Evolutionary conservation across 1,140 invertebrate genomes (phyloP).

Genomic region (Lepidurus couesii): DNA sequence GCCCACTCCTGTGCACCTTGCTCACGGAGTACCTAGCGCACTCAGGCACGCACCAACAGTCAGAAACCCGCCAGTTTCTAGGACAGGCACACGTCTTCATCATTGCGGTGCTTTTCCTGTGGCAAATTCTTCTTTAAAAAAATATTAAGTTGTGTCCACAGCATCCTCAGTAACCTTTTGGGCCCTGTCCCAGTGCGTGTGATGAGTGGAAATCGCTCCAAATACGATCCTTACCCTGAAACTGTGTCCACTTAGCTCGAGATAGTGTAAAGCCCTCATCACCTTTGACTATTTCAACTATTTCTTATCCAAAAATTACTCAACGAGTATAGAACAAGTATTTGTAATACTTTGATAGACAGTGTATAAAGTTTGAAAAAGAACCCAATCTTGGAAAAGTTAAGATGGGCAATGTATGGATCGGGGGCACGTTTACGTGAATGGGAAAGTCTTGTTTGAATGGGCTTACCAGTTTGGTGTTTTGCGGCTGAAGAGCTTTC

Average conservation of each 20-base stretch:
- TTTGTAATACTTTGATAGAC: too few species aligned
- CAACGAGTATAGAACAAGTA: too few species aligned
- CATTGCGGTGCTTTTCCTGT: background rate
- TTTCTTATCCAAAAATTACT: too few species aligned
- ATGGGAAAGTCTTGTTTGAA: conserved; percentile 9
- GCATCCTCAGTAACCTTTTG: too few species aligned
- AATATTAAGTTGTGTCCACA: background rate
- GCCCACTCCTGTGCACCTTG: conserved; percentile 9
- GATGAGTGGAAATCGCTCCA: too few species aligned
- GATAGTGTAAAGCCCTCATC: too few species aligned
- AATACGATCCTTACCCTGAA: too few species aligned
- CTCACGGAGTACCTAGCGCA: conserved; percentile 13
- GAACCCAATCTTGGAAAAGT: background rate
- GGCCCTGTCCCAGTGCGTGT: too few species aligned
- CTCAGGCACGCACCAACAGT: background rate
- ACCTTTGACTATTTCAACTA: too few species aligned
- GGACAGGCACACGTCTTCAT: conserved; percentile 2
- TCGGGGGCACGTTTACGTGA: background rate
- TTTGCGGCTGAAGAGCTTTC: conserved; percentile 23
- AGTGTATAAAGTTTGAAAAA: background rate
- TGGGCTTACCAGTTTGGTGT: background rate
- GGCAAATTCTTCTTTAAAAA: background rate
- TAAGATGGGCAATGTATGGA: background rate
- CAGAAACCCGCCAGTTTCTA: conserved; percentile 18
- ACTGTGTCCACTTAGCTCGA: too few species aligned